A percentile compares a stretch with the other conserved stretches of the same genome.
These are phyloP conservation scores for Lasioglossum calceatum DNA, from an alignment of 2,888 invertebrate genomes.

Conservation along the genomic window DNA sequence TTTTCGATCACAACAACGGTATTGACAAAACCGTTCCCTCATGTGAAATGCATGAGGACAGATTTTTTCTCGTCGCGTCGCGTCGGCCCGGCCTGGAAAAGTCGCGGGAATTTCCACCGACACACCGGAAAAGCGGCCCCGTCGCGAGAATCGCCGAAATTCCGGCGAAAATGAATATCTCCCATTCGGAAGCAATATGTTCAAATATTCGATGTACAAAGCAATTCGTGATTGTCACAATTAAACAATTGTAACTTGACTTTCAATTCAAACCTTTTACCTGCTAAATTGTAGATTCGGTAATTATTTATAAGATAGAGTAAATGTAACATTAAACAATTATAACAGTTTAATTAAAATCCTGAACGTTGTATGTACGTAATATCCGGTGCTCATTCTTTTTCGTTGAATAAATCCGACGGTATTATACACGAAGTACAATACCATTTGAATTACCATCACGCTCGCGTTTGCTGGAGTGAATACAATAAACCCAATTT, in stretches of 20 bases:
- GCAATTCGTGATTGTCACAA: background rate
- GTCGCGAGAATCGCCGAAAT: background rate
- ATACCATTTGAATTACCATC: background rate
- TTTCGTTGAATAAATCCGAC: background rate
- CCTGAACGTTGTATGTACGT: background rate
- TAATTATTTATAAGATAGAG: too few relatives aligned
- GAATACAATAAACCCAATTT: background rate
- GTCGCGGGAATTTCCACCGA: conserved; percentile 35
- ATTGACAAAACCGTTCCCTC: conserved; percentile 80
- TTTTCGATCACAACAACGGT: conserved; percentile 80
- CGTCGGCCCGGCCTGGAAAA: conserved; percentile 19
- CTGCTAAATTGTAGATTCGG: too few relatives aligned
- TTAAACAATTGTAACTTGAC: too few relatives aligned
- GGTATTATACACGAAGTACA: background rate
- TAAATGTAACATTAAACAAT: background rate
- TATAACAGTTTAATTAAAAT: background rate
- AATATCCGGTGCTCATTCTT: background rate
- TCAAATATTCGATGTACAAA: background rate
- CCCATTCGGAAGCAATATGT: background rate
- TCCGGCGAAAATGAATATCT: background rate
- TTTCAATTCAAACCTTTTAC: too few relatives aligned
- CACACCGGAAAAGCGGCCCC: conserved; percentile 8
- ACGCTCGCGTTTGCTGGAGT: background rate
- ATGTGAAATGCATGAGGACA: conserved; percentile 77
- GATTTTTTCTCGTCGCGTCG: conserved; percentile 52